Evolutionary conservation across 2,797 vertebrate genomes (phyloP).

Genomic region (Nannoperca obscura): DNA sequence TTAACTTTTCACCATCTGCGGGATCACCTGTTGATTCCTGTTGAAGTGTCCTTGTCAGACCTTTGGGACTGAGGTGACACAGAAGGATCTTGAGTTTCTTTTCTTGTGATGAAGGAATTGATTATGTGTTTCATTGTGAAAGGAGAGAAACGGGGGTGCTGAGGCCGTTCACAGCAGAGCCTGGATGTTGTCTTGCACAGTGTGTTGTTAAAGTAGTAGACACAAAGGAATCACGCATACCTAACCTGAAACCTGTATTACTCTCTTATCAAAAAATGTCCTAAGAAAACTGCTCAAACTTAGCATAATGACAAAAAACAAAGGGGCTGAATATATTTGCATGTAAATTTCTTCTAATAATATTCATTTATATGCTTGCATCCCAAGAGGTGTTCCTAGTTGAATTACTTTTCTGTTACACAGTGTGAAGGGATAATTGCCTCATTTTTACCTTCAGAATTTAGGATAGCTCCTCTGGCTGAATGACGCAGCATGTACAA

Average conservation of each 20-base stretch:
- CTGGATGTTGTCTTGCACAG: neutral
- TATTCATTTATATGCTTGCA: slow-evolving; percentile 27
- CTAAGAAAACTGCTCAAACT: neutral
- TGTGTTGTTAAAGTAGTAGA: neutral
- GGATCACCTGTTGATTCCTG: slow-evolving; percentile 32
- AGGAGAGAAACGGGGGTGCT: neutral
- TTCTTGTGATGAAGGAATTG: slow-evolving; percentile 9
- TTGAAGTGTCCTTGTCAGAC: slow-evolving; percentile 14
- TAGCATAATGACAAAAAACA: slow-evolving; percentile 4
- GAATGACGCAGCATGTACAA: neutral
- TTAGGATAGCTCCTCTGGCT: neutral
- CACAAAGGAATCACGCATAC: slow-evolving; percentile 1
- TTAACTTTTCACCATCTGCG: neutral
- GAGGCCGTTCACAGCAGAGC: neutral
- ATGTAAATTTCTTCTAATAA: slow-evolving; percentile 16
- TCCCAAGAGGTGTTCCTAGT: slow-evolving; percentile 7
- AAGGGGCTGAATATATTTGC: slow-evolving; percentile 20
- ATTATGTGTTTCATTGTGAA: slow-evolving; percentile 3
- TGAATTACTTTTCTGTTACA: slow-evolving; percentile 8
- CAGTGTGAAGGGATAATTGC: slow-evolving; percentile 33
- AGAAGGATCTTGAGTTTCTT: neutral
- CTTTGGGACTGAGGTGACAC: neutral
- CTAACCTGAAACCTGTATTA: neutral
- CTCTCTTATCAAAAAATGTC: neutral
- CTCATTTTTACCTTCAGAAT: slow-evolving; percentile 24